Conservation (phyloP, 1,140 invertebrate species). For the Atopsyche davidsoni region DNA sequence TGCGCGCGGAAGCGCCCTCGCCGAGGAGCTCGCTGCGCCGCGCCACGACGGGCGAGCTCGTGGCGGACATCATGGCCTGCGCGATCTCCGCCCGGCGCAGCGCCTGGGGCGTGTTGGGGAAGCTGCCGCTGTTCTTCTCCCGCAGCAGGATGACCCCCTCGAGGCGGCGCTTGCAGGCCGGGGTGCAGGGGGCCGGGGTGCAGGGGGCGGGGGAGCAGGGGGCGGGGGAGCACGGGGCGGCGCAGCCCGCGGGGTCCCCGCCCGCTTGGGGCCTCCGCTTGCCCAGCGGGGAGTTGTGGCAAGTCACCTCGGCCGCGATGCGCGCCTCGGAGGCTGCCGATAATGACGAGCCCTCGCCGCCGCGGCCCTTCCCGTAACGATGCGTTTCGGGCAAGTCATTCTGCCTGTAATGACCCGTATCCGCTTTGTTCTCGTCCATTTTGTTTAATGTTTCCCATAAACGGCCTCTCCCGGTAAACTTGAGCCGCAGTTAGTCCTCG, state of each 20-base stretch:
- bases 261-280: constrained; percentile 25
- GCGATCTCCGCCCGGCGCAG: constrained; percentile 24
- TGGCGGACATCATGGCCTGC: constrained; percentile 23
- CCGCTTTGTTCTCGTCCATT: constrained; percentile 24
- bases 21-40: constrained; percentile 25
- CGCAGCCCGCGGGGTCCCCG: constrained; percentile 26
- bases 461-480: neutral
- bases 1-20: constrained; percentile 8
- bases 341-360: constrained; percentile 15
- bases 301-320: constrained; percentile 19
- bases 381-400: constrained; percentile 29
- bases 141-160: constrained; percentile 17
- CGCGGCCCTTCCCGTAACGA: constrained; percentile 20
- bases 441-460: constrained; percentile 12
- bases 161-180: constrained; percentile 21
- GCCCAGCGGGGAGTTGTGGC: constrained; percentile 22
- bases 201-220: constrained; percentile 11
- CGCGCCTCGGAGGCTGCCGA: constrained; percentile 7
- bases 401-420: constrained; percentile 19
- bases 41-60: constrained; percentile 25
- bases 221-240: constrained; percentile 12
- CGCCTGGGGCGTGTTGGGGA: constrained; percentile 28
- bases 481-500: neutral
- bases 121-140: constrained; percentile 28
- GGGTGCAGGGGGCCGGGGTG: constrained; percentile 12